These are phyloP conservation scores for Coptodon rendalli DNA, from an alignment of 2,113 vertebrate species.

Conservation along the genomic window DNA sequence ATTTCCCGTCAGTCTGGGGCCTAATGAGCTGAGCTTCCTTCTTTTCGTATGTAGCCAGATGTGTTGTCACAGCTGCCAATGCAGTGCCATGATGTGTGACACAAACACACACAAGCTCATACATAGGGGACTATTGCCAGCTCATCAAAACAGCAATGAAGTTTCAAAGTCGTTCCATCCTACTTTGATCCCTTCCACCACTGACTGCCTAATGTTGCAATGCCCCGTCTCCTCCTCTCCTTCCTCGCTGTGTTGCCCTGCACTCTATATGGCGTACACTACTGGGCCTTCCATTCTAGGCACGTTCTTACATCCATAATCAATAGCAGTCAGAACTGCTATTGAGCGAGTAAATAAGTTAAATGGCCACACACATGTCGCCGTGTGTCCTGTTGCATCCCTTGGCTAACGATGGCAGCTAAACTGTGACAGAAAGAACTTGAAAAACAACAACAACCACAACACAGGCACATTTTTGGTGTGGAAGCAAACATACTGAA, in stretches of 20 bases:
- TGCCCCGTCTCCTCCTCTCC: neutral
- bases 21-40: conserved; percentile 52
- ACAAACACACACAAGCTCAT: neutral
- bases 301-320: conserved; percentile 26
- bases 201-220: neutral
- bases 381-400: neutral
- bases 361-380: neutral
- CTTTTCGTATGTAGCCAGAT: conserved; percentile 35
- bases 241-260: neutral
- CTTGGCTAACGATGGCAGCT: conserved; percentile 26
- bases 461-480: conserved; percentile 23
- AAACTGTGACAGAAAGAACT: neutral
- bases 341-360: neutral
- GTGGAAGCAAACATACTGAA: neutral
- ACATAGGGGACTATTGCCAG: neutral
- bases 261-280: neutral
- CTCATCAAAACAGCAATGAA: conserved; percentile 34
- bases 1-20: neutral
- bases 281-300: neutral
- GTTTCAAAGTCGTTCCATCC: neutral
- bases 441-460: conserved; percentile 14
- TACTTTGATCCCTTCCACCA: neutral
- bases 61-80: conserved; percentile 35
- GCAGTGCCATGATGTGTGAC: neutral
- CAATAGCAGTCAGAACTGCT: conserved; percentile 24